Conservation (phyloP, 1,140 invertebrate genomes). For the Hylyphantes graminicola region DNA sequence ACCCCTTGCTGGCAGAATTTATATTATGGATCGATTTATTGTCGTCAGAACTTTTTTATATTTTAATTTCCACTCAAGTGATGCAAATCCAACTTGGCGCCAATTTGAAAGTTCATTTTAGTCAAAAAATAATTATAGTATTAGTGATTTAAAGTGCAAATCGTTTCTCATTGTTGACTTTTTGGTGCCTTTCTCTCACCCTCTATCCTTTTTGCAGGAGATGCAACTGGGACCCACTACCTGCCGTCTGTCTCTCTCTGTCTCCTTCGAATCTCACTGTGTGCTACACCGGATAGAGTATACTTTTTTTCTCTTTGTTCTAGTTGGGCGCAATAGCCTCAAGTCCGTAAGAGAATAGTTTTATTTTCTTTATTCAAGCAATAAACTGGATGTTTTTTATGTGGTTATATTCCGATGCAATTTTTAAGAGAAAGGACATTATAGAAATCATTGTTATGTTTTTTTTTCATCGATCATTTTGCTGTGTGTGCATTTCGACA, state of each 20-base stretch:
- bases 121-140: too few species aligned
- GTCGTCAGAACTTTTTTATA: too few species aligned
- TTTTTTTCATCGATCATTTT: too few species aligned
- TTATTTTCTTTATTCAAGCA: constrained; percentile 24
- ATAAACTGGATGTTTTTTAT: constrained; percentile 17
- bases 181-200: constrained; percentile 14
- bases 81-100: too few species aligned
- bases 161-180: too few species aligned
- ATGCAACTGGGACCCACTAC: constrained; percentile 33
- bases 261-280: constrained; percentile 44
- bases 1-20: too few species aligned
- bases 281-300: constrained; percentile 30
- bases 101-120: too few species aligned
- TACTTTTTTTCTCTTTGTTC: constrained; percentile 20
- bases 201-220: constrained; percentile 51
- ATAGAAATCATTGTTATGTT: too few species aligned
- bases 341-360: constrained; percentile 1
- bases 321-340: constrained; percentile 10
- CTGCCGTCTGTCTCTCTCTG: constrained; percentile 45
- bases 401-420: constrained; percentile 9
- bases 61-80: too few species aligned
- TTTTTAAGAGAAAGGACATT: neutral
- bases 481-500: too few species aligned
- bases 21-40: too few species aligned
- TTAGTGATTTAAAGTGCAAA: too few species aligned